Conservation (phyloP, 2,113 vertebrate species). For the Dipodomys merriami region DNA sequence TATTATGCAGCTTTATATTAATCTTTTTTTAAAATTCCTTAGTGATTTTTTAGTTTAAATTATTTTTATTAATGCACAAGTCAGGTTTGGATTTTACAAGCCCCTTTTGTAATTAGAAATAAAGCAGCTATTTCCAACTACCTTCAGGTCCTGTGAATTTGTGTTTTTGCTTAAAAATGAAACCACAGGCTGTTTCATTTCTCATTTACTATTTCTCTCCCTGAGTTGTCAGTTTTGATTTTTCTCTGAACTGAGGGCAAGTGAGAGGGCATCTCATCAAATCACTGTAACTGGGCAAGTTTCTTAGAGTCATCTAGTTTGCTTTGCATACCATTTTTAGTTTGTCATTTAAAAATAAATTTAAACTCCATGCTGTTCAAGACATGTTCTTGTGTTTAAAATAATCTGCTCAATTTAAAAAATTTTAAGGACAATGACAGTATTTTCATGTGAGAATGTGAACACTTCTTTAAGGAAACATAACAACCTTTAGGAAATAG, state of each 20-base stretch:
- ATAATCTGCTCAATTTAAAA: not conserved
- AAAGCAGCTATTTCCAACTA: conserved; percentile 11
- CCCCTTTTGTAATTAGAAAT: conserved; percentile 44
- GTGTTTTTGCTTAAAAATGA: conserved; percentile 63
- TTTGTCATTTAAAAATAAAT: conserved; percentile 61
- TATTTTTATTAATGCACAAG: conserved; percentile 18
- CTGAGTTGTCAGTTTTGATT: conserved; percentile 71
- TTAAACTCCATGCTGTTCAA: not conserved
- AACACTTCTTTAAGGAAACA: not conserved
- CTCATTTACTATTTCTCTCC: conserved; percentile 62
- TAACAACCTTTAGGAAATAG: not conserved
- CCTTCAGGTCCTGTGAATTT: conserved; percentile 35
- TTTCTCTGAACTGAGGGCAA: conserved; percentile 64
- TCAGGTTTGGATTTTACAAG: not conserved
- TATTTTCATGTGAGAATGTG: not conserved
- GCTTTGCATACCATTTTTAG: conserved; percentile 7
- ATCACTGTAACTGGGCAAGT: conserved; percentile 32
- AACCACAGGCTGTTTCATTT: conserved; percentile 70
- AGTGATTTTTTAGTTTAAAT: conserved; percentile 8
- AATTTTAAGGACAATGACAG: not conserved
- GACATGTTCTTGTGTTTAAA: conserved; percentile 8
- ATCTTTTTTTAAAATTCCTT: conserved; percentile 10
- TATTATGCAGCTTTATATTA: not conserved
- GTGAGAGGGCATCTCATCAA: conserved; percentile 64
- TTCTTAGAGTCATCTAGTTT: not conserved